These are phyloP conservation scores for Cladopsammia gracilis DNA, from an alignment of 64 coral and sea anemone genomes.

Conservation along the genomic window DNA sequence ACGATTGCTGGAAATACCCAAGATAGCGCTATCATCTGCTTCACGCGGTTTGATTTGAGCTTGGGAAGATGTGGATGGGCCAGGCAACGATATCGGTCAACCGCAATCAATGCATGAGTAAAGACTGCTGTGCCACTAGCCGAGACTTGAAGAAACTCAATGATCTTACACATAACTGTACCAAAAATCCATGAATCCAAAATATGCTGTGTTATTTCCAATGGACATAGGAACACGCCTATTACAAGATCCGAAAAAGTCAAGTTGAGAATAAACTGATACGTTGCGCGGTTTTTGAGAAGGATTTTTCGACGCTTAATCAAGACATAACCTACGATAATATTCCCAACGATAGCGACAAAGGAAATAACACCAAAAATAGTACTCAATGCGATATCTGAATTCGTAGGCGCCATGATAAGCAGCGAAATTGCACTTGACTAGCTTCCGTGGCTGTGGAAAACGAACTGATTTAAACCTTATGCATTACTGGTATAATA, in stretches of 20 bases:
- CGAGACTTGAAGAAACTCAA: constrained; percentile 58
- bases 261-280: constrained; percentile 75
- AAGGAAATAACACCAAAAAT: background rate
- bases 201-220: constrained; percentile 30
- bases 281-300: constrained; percentile 20
- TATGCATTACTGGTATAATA: too few species aligned
- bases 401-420: background rate
- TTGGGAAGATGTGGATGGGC: constrained; percentile 38
- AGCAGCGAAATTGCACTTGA: too few species aligned
- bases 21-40: constrained; percentile 56
- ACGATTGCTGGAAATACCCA: constrained; percentile 45
- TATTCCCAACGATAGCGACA: background rate
- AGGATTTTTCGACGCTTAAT: constrained; percentile 15
- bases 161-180: constrained; percentile 43
- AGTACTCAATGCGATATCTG: background rate
- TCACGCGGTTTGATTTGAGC: constrained; percentile 27
- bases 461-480: too few species aligned
- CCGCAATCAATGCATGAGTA: constrained; percentile 52
- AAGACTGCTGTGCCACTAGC: constrained; percentile 37
- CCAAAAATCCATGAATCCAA: constrained; percentile 47
- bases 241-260: constrained; percentile 60
- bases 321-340: background rate
- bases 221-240: constrained; percentile 42
- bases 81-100: constrained; percentile 56
- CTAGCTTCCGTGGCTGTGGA: too few species aligned